Conservation (phyloP, 2,797 vertebrate species). For the Sitta carolinensis region DNA sequence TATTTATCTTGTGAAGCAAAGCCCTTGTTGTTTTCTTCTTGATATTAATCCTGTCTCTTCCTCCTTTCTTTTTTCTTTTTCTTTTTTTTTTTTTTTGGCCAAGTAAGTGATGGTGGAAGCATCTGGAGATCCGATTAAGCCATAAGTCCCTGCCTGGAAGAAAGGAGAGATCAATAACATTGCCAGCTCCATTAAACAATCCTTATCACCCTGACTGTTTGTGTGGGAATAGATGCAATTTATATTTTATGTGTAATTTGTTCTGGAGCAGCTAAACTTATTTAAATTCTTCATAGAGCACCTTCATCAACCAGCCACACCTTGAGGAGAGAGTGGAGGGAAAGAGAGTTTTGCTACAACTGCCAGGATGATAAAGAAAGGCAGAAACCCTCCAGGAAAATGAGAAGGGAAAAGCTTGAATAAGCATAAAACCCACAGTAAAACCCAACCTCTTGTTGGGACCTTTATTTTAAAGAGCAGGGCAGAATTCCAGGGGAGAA, state of each 20-base stretch:
- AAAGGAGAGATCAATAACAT: constrained; percentile 40
- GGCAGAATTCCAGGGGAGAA: background rate
- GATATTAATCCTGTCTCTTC: background rate
- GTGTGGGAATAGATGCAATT: constrained; percentile 11
- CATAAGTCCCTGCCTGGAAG: constrained; percentile 21
- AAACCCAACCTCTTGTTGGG: background rate
- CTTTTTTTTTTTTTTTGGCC: background rate
- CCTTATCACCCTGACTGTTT: constrained; percentile 43
- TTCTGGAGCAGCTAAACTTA: constrained; percentile 6
- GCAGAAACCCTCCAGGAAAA: constrained; percentile 19
- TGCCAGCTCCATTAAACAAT: constrained; percentile 49
- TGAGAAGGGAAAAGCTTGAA: background rate
- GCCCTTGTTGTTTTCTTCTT: background rate
- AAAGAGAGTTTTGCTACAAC: background rate
- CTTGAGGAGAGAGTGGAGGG: background rate
- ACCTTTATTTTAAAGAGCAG: background rate
- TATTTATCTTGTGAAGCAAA: constrained; percentile 42
- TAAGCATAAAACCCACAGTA: background rate
- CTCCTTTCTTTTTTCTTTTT: background rate
- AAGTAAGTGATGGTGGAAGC: constrained; percentile 40
- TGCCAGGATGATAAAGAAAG: constrained; percentile 26
- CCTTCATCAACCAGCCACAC: constrained; percentile 27
- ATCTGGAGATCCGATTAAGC: background rate
- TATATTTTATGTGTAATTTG: constrained; percentile 42
- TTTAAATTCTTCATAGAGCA: constrained; percentile 20